These are phyloP conservation scores for Thymelicus lineola DNA, from an alignment of 2,888 invertebrate species.

Conservation along the genomic window DNA sequence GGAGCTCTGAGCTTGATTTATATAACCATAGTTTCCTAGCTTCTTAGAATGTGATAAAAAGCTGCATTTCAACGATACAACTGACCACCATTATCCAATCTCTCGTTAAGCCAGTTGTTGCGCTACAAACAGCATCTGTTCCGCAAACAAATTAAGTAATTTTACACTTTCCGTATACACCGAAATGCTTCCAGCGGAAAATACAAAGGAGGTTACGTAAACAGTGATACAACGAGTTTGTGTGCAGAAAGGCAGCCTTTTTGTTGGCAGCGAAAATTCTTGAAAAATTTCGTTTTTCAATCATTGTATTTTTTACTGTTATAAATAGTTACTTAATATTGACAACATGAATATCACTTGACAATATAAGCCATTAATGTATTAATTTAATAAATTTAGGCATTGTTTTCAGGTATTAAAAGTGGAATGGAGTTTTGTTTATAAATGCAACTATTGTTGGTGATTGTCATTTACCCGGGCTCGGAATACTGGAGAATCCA, in stretches of 20 bases:
- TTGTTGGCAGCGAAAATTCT: slow-evolving; percentile 21
- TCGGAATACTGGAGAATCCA: too few species aligned
- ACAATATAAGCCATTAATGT: too few species aligned
- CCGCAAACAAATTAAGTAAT: slow-evolving; percentile 26
- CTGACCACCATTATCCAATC: slow-evolving; percentile 3
- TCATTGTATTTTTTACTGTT: slow-evolving; percentile 7
- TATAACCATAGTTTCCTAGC: neutral
- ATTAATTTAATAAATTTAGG: too few species aligned
- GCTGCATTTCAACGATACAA: neutral
- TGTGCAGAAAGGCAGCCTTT: slow-evolving; percentile 8
- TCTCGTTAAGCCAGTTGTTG: slow-evolving; percentile 12
- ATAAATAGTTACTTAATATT: too few species aligned
- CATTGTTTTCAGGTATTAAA: too few species aligned
- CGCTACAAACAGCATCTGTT: slow-evolving; percentile 20
- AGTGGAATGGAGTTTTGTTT: too few species aligned
- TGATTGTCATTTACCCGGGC: too few species aligned
- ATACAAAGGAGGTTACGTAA: slow-evolving; percentile 25
- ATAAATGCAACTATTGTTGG: too few species aligned
- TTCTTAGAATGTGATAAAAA: neutral
- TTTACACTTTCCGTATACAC: slow-evolving; percentile 28
- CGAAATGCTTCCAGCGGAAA: slow-evolving; percentile 28
- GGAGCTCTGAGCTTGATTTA: too few species aligned
- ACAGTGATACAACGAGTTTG: slow-evolving; percentile 5
- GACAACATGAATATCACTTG: too few species aligned
- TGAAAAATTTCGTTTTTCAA: neutral